phyloP scores from a whole-genome alignment of 2,797 vertebrate genomes.

The Pelochelys cantorii region DNA sequence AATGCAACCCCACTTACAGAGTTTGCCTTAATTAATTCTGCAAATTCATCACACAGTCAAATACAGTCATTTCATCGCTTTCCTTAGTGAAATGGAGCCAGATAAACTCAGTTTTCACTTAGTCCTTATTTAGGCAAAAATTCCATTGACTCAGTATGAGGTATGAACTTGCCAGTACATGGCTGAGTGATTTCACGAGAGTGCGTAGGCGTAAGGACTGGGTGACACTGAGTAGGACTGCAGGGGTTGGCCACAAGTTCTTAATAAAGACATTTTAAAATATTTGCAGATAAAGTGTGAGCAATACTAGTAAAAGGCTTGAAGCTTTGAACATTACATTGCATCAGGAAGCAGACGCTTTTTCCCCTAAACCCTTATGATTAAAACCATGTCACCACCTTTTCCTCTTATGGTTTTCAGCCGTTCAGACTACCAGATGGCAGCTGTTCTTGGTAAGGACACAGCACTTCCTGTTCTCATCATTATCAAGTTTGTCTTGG shows the following conservation, averaged over 20 bases:
- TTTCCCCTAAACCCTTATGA: not conserved
- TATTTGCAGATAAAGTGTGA: not conserved
- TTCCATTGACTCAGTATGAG: not conserved
- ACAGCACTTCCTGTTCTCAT: not conserved
- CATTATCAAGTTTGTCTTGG: not conserved
- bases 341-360: slow-evolving; percentile 8
- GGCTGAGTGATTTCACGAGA: rapidly evolving
- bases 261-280: not conserved
- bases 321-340: not conserved
- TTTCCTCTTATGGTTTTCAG: not conserved
- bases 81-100: not conserved
- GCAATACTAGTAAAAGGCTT: rapidly evolving
- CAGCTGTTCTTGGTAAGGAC: not conserved
- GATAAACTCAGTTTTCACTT: not conserved
- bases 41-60: not conserved
- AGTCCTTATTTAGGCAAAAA: not conserved
- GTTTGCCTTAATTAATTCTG: not conserved
- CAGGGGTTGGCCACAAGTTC: too few relatives aligned
- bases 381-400: rapidly evolving
- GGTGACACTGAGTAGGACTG: not conserved
- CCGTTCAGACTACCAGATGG: not conserved
- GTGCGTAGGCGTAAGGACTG: rapidly evolving
- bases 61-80: not conserved
- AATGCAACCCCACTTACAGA: not conserved
- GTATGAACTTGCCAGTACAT: rapidly evolving